Percentiles rank a stretch among this genome's conserved stretches.
phyloP scores from a whole-genome alignment of 2,113 vertebrate species.

The Scytalopus superciliaris region DNA sequence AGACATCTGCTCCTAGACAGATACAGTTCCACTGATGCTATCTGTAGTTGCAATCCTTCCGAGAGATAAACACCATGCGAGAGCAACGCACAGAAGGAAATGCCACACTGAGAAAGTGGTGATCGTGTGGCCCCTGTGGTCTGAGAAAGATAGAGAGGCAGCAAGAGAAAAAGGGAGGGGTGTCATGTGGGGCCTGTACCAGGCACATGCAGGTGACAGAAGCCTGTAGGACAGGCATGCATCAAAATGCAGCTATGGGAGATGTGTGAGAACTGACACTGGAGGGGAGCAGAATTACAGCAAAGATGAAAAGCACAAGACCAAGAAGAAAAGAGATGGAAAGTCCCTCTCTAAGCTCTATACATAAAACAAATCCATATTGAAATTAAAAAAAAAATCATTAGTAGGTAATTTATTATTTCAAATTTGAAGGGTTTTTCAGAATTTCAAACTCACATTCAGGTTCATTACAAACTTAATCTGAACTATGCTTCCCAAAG shows the following conservation, averaged over 20 bases:
- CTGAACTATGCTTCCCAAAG: not conserved
- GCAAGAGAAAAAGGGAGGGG: slow-evolving; percentile 22
- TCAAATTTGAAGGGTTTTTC: not conserved
- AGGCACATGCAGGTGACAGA: slow-evolving; percentile 34
- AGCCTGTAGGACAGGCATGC: not conserved
- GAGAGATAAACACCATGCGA: slow-evolving; percentile 80
- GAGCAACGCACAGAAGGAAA: slow-evolving; percentile 74
- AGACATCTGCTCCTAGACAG: slow-evolving; percentile 86
- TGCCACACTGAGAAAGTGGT: slow-evolving; percentile 76
- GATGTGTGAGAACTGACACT: slow-evolving; percentile 5
- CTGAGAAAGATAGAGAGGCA: slow-evolving; percentile 59
- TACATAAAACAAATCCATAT: not conserved
- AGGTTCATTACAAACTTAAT: not conserved
- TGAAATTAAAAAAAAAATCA: not conserved
- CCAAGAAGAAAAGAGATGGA: not conserved
- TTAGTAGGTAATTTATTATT: not conserved
- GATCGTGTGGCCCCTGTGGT: slow-evolving; percentile 78
- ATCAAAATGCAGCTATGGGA: slow-evolving; percentile 19
- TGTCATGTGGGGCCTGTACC: not conserved
- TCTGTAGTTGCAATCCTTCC: slow-evolving; percentile 76
- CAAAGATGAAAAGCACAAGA: slow-evolving; percentile 9
- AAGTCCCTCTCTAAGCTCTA: not conserved
- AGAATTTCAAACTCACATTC: not conserved
- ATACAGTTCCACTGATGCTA: slow-evolving; percentile 81
- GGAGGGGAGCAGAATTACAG: slow-evolving; percentile 24